Evolutionary conservation across 2,797 vertebrate genomes (phyloP).

Genomic region (Linurgus olivaceus): DNA sequence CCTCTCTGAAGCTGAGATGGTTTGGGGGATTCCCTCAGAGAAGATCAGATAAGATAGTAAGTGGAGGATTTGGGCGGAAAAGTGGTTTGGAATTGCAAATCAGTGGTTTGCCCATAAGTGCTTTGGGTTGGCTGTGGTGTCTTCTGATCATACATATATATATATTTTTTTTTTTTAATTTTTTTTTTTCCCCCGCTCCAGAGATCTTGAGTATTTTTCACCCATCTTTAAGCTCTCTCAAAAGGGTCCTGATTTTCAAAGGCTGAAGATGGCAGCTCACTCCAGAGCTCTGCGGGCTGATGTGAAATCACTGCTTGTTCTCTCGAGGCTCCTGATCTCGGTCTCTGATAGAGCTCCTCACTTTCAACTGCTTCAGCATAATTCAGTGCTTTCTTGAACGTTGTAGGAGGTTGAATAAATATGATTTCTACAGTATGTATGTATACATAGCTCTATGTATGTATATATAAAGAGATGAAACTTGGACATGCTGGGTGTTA

Average conservation of each 20-base stretch:
- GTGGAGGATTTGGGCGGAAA: conserved; percentile 40
- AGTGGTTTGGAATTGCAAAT: conserved; percentile 67
- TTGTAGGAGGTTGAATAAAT: conserved; percentile 66
- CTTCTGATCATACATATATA: conserved; percentile 13
- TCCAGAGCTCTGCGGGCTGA: not conserved
- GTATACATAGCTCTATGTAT: conserved; percentile 43
- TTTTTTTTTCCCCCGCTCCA: not conserved
- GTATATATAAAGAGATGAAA: conserved; percentile 44
- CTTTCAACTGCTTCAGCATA: conserved; percentile 36
- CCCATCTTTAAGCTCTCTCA: not conserved
- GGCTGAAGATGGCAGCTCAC: not conserved
- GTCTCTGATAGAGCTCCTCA: conserved; percentile 5
- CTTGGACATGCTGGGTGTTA: conserved; percentile 37
- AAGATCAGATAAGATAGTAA: conserved; percentile 66
- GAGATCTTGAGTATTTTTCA: not conserved
- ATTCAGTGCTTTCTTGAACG: conserved; percentile 39
- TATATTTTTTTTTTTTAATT: not conserved
- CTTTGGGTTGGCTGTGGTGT: conserved; percentile 34
- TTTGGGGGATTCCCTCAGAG: conserved; percentile 48
- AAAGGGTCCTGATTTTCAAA: conserved; percentile 29
- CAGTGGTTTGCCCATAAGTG: conserved; percentile 59
- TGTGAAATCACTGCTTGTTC: not conserved
- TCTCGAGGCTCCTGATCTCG: not conserved
- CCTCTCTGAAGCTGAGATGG: not conserved
- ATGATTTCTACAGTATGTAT: conserved; percentile 45